Base-by-base conservation (phyloP, 2,797 vertebrate species). In the Dipus sagitta region DNA sequence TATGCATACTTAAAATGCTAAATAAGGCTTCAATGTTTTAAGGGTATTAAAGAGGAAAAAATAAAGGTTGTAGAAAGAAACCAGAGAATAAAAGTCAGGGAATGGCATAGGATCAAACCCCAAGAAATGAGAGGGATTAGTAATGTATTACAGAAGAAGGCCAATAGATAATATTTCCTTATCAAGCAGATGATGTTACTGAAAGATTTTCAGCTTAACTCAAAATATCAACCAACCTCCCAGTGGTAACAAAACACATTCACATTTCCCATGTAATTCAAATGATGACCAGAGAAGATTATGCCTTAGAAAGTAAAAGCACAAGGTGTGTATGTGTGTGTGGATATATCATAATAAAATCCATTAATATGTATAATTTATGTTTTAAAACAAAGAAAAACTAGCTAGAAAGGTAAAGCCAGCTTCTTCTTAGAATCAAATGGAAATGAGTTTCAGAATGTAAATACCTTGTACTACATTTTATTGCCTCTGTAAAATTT, bases 401-500 rank as follows among this genome's bases (percentile, higher is more conserved):
- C 38, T 38, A 38, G 38, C 38, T 38, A 38, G 38, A 38, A 38
- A 38, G 6, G 38, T 38, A 38, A 38, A 38, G 38, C 30, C n/a
- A 86, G 70, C 2, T 4, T 62, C 54, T 84, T 86, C 81, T 71
- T 47, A 47, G 64, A 77, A 30, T 80, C 76, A 81, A 86, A 34
- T 9, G 65, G 14, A 83, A 38, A 20, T 65, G n/a, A 77, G 70
- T 82, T 90, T 90, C 34, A 76, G 65, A 67, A 24, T n/a, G 7
- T n/a, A 62, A 96, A 71, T 38, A 86, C 2, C 26, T 91, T 38
- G 4, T 47, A 91, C 93, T 77, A 79, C 62, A 86, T 89, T 82
- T 71, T 94, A 20, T 90, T 81, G 74, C 34, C 28, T 92, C 90
- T 58, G 72, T 10, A 71, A 75, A 23, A 76, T 81, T n/a, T 23